A percentile compares a stretch with the other conserved stretches of the same genome.
These are phyloP conservation scores for Drosophila eohydei DNA, from an alignment of 2,888 invertebrate species.

Conservation along the genomic window DNA sequence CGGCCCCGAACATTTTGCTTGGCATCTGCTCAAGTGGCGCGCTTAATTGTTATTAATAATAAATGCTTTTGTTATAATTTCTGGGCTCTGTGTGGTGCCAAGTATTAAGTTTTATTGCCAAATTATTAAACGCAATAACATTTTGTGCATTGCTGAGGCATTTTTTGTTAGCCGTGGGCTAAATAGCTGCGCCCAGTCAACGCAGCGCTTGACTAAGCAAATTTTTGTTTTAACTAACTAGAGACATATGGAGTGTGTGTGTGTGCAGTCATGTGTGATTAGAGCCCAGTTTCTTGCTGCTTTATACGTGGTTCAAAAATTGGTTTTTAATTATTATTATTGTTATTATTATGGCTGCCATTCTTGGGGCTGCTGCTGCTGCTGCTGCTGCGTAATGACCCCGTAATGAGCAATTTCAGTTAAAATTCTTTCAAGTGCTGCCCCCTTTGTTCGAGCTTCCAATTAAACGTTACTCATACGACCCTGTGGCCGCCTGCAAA, in stretches of 20 bases:
- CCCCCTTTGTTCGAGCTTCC: conserved; percentile 39
- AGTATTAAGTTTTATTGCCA: conserved; percentile 64
- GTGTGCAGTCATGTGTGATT: conserved; percentile 57
- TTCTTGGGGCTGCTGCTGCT: conserved; percentile 34
- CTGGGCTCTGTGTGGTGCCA: conserved; percentile 29
- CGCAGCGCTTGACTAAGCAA: conserved; percentile 71
- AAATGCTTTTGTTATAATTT: conserved; percentile 56
- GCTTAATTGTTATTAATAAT: conserved; percentile 71
- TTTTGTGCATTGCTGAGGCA: conserved; percentile 48
- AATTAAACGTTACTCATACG: conserved; percentile 80
- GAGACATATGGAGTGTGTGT: neutral
- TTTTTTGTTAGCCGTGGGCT: conserved; percentile 51
- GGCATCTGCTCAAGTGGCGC: conserved; percentile 77
- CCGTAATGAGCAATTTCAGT: conserved; percentile 72
- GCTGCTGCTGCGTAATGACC: conserved; percentile 56
- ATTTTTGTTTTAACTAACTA: conserved; percentile 37
- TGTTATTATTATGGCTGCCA: conserved; percentile 62
- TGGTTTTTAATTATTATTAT: conserved; percentile 77
- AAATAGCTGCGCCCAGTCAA: conserved; percentile 74
- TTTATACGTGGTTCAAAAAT: conserved; percentile 59
- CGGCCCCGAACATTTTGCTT: conserved; percentile 36
- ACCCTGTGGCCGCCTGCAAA: conserved; percentile 75
- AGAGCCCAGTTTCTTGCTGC: conserved; percentile 70
- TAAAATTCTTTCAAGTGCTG: conserved; percentile 67
- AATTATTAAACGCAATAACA: conserved; percentile 73